Evolutionary conservation across 2,113 vertebrate genomes (phyloP), one percentile per base, ranked within the genome.

Genomic region (Pluvialis apricaria): DNA sequence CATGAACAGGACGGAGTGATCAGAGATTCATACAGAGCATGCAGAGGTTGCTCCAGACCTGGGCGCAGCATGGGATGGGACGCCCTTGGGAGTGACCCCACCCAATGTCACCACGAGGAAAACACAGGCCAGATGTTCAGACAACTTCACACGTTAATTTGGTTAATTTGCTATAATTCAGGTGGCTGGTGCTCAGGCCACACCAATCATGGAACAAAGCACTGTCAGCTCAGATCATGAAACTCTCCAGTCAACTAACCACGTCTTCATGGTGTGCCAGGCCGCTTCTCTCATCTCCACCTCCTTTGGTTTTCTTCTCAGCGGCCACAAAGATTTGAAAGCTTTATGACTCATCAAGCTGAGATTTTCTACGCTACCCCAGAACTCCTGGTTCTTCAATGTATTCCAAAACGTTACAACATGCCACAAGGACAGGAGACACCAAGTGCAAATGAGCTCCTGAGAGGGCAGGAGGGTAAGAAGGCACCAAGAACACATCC

Each of bases 1-100:
- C 42, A 60, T 0, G 0, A 60, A 82, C 8, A 57, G 57, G 25
- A 55, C 0, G 0, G 32, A n/a, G 26, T 13, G 31, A 71, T 7
- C 0, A 2, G 34, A 66, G 45, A 86, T 25, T 47, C 64, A n/a
- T 0, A 0, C 0, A 7, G 34, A 72, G 13, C 0, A 1, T 45
- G n/a, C 9, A 47, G 78, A 60, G 28, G 52, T 36, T 82, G 75
- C 38, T 92, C 57, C 73, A 89, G 54, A 93, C n/a, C 52, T 44
- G 66, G 49, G 32, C 3, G 5, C 42, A 64, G 34, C 5, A 1
- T 22, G 34, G 49, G 57, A 64, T 4, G 3, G 57, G 70, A 82
- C 1, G 7, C 11, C 70, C 28, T 55, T 51, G 52, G 71, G 81
- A 93, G 71, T 34, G 55, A 86, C 73, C 77, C 70, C 83, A 92